phyloP scores from a whole-genome alignment of 2,797 vertebrate species.

The Phataginus tricuspis region DNA sequence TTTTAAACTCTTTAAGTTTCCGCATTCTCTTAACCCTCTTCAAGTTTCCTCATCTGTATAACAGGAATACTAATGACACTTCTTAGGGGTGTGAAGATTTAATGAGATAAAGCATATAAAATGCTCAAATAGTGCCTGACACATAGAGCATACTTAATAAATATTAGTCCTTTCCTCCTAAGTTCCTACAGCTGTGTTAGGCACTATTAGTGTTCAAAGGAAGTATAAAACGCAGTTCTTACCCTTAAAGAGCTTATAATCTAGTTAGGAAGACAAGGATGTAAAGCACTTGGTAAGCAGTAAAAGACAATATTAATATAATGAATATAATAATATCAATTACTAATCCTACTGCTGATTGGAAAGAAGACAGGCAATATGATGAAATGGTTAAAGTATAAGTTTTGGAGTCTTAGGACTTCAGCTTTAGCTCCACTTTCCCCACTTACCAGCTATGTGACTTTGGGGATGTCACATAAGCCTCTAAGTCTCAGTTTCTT shows the following conservation, averaged over 20 bases:
- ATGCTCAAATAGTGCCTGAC: neutral
- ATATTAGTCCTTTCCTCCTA: neutral
- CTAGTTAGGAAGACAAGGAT: slow-evolving; percentile 15
- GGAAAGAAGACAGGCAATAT: neutral
- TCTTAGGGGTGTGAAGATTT: neutral
- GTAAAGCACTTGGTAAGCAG: slow-evolving; percentile 3
- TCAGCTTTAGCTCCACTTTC: neutral
- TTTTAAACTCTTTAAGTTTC: neutral
- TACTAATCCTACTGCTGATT: neutral
- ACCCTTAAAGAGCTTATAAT: neutral
- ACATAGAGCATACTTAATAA: neutral
- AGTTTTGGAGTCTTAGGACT: neutral
- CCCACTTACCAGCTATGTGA: slow-evolving; percentile 1
- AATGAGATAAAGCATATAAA: slow-evolving; percentile 41
- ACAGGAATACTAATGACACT: neutral
- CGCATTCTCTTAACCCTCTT: neutral
- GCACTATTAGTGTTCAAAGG: neutral
- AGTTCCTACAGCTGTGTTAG: slow-evolving; percentile 30
- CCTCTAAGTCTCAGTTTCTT: neutral
- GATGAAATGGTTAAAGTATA: neutral
- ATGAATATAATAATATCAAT: slow-evolving; percentile 33
- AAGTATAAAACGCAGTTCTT: neutral
- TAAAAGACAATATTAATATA: neutral
- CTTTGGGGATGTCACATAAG: slow-evolving; percentile 16
- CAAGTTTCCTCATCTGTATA: slow-evolving; percentile 1